A percentile compares a stretch with the other conserved stretches of the same genome.
phyloP scores from a whole-genome alignment of 2,888 invertebrate genomes.

The Eristalis pertinax region DNA sequence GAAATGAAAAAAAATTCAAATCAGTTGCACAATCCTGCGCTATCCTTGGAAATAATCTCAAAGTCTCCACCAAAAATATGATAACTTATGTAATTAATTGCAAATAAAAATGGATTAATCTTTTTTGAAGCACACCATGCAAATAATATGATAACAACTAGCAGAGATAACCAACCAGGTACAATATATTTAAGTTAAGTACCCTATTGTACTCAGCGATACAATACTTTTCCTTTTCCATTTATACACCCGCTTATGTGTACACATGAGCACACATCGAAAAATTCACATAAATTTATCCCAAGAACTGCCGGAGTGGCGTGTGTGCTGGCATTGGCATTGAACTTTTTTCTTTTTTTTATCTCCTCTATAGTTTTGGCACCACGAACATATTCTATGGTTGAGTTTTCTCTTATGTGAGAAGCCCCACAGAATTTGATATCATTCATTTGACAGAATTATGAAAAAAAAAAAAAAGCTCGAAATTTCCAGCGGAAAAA shows the following conservation, averaged over 20 bases:
- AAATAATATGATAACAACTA: slow-evolving; percentile 9
- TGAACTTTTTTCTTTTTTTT: slow-evolving; percentile 20
- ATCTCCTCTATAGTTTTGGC: not conserved
- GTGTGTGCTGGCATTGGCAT: slow-evolving; percentile 33
- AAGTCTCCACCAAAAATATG: not conserved
- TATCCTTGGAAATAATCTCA: not conserved
- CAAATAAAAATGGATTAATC: slow-evolving; percentile 9
- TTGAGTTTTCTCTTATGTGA: not conserved
- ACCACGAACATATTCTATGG: not conserved
- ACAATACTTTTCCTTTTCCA: slow-evolving; percentile 10
- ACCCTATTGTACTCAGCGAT: not conserved
- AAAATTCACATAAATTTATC: not conserved
- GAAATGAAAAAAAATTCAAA: not conserved
- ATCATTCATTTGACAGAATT: not conserved
- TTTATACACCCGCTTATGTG: not conserved
- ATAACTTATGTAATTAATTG: slow-evolving; percentile 8
- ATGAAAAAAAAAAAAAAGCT: not conserved
- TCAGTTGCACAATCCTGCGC: not conserved
- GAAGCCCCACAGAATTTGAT: not conserved
- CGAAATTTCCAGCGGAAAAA: not conserved
- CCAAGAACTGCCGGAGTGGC: slow-evolving; percentile 33
- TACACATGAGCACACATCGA: not conserved
- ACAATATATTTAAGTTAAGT: not conserved
- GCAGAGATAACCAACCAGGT: not conserved
- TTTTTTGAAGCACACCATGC: not conserved